Conservation (phyloP, 1,140 invertebrate species). For the Parapsyche elsis region DNA sequence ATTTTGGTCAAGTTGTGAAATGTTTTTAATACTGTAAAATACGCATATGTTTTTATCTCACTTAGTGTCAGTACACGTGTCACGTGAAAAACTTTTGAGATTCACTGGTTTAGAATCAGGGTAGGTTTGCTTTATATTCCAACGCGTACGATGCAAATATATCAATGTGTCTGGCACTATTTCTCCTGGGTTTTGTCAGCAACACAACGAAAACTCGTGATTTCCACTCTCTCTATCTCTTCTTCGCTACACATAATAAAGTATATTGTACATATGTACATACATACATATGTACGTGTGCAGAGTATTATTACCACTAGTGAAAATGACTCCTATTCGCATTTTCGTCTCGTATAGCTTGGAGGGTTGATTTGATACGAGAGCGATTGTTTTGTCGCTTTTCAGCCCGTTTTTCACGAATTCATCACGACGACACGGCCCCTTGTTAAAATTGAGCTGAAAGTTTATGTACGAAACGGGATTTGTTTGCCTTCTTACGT, state of each 20-base stretch:
- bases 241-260: too few relatives aligned
- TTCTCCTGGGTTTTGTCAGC: conserved; percentile 29
- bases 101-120: too few relatives aligned
- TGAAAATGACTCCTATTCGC: too few relatives aligned
- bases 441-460: conserved; percentile 34
- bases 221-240: neutral
- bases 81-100: too few relatives aligned
- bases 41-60: too few relatives aligned
- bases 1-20: too few relatives aligned
- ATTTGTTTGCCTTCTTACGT: conserved; percentile 34
- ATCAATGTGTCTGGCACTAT: conserved; percentile 22
- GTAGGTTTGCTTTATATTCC: conserved; percentile 22
- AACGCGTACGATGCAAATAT: conserved; percentile 13
- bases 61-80: too few relatives aligned
- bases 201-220: conserved; percentile 18
- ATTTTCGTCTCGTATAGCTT: too few relatives aligned
- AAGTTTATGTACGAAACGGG: conserved; percentile 9
- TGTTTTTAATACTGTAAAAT: too few relatives aligned
- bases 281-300: too few relatives aligned
- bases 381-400: neutral
- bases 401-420: conserved; percentile 21
- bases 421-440: conserved; percentile 3
- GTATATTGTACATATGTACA: too few relatives aligned
- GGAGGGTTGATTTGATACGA: neutral
- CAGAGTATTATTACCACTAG: too few relatives aligned